These are phyloP conservation scores for Excalfactoria chinensis DNA, from an alignment of 2,113 vertebrate genomes.

Conservation along the genomic window DNA sequence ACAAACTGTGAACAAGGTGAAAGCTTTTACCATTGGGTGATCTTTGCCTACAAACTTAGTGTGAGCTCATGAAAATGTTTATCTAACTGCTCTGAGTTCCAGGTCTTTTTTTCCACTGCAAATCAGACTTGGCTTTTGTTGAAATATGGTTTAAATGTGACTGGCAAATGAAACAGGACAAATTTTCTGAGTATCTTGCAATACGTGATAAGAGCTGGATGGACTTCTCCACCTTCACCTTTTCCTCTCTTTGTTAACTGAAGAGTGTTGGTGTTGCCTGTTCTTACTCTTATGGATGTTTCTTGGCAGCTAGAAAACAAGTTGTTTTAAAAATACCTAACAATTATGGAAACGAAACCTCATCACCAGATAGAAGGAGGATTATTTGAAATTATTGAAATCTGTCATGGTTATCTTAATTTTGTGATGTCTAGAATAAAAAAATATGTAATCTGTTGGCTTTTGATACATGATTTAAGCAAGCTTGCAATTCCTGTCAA, in stretches of 20 bases:
- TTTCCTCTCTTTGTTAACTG: background rate
- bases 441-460: background rate
- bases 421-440: background rate
- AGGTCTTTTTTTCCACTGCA: background rate
- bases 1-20: background rate
- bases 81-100: background rate
- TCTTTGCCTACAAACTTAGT: background rate
- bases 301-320: background rate
- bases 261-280: background rate
- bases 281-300: background rate
- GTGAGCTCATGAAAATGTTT: background rate
- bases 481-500: background rate
- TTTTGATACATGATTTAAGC: background rate
- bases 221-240: background rate
- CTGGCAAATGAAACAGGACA: background rate
- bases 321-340: background rate
- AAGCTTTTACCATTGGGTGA: background rate
- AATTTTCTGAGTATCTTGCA: background rate
- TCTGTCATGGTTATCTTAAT: background rate
- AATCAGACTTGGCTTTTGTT: background rate
- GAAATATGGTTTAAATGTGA: background rate
- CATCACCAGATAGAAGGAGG: background rate
- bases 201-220: background rate
- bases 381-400: background rate
- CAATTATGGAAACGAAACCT: background rate